Evolutionary conservation across 2,113 vertebrate genomes (phyloP).

Genomic region (Bos javanicus): DNA sequence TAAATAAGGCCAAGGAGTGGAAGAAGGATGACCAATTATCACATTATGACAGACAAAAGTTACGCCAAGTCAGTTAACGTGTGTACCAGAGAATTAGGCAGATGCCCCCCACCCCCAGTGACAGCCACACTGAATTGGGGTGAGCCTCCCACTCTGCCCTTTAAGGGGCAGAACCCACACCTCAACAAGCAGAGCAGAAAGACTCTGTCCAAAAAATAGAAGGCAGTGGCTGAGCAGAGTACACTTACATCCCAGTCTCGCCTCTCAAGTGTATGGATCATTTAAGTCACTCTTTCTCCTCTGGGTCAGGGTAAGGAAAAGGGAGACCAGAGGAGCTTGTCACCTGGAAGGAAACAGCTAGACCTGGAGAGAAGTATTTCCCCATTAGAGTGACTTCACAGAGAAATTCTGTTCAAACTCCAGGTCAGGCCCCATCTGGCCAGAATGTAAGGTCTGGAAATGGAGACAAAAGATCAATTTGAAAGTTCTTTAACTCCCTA

Average conservation of each 20-base stretch:
- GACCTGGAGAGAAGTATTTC: neutral
- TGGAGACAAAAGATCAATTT: neutral
- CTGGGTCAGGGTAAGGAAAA: neutral
- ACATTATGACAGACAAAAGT: neutral
- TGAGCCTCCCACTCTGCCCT: neutral
- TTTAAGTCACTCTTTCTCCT: neutral
- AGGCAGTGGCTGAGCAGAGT: too few species aligned
- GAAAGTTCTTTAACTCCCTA: neutral
- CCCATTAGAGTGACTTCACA: neutral
- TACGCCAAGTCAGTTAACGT: neutral
- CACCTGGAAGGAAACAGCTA: neutral
- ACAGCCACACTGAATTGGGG: neutral
- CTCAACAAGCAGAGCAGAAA: neutral
- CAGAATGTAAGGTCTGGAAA: neutral
- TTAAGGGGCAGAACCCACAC: neutral
- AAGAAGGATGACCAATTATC: neutral
- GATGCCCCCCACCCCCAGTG: neutral
- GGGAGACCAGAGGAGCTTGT: neutral
- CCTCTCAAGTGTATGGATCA: neutral
- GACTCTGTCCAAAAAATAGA: neutral
- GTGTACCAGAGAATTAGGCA: neutral
- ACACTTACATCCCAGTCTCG: fast-evolving
- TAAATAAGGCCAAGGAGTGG: neutral
- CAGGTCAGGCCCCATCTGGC: neutral
- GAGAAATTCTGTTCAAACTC: neutral